Evolutionary conservation across 2,797 vertebrate genomes (phyloP).

Genomic region (Eulemur albifrons): DNA sequence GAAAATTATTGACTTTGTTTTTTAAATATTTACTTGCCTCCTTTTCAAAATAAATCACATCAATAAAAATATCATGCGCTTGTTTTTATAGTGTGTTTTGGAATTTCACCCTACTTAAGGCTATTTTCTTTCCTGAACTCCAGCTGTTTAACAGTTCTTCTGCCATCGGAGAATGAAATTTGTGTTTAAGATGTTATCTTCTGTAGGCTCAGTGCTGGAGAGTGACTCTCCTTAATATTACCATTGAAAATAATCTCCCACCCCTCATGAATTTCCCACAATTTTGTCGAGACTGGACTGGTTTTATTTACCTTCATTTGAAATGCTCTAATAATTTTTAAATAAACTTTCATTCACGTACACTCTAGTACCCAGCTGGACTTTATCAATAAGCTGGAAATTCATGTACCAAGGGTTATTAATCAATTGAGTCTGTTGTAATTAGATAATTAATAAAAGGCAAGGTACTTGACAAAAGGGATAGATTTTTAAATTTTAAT

Average conservation of each 20-base stretch:
- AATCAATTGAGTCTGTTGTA: conserved; percentile 75
- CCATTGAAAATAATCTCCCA: neutral
- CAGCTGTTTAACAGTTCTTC: conserved; percentile 48
- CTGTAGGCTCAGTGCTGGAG: neutral
- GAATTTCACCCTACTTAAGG: conserved; percentile 27
- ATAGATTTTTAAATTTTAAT: conserved; percentile 80
- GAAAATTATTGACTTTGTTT: conserved; percentile 53
- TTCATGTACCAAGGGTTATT: conserved; percentile 69
- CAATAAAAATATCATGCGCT: conserved; percentile 20
- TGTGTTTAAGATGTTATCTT: conserved; percentile 35
- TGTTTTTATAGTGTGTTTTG: neutral
- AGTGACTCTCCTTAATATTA: conserved; percentile 31
- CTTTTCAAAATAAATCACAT: conserved; percentile 55
- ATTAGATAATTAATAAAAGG: conserved; percentile 82
- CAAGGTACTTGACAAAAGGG: conserved; percentile 75
- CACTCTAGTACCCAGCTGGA: conserved; percentile 57
- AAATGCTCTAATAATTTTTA: conserved; percentile 64
- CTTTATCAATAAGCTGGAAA: conserved; percentile 70
- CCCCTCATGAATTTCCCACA: conserved; percentile 23
- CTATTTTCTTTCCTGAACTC: conserved; percentile 48
- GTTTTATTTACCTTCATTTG: conserved; percentile 43
- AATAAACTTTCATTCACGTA: conserved; percentile 50
- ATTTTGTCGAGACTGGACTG: neutral
- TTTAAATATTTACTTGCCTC: conserved; percentile 56
- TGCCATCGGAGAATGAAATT: conserved; percentile 36